phyloP scores from a whole-genome alignment of 2,113 vertebrate genomes.

The Cynopterus brachyotis region DNA sequence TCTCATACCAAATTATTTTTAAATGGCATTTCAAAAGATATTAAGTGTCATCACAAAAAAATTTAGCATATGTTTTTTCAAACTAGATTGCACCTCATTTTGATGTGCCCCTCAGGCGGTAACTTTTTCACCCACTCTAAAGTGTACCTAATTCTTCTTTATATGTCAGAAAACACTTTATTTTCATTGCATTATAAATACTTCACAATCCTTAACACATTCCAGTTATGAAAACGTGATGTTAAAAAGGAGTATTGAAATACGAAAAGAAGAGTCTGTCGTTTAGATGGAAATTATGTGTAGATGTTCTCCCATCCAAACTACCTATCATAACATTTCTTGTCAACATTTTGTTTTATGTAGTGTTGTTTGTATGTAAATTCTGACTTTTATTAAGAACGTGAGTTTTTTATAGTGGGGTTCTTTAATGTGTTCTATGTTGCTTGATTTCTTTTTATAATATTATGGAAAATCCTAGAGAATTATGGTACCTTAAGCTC shows the following conservation, averaged over 20 bases:
- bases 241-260: background rate
- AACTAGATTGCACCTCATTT: background rate
- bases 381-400: background rate
- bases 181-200: background rate
- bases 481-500: too few species aligned
- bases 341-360: background rate
- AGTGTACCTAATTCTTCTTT: background rate
- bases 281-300: background rate
- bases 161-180: background rate
- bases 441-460: background rate
- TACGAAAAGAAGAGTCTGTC: background rate
- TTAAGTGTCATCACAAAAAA: background rate
- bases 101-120: background rate
- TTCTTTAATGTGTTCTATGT: background rate
- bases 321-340: background rate
- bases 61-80: background rate
- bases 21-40: background rate
- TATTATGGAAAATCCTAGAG: background rate
- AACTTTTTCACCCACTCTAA: background rate
- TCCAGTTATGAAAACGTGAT: background rate
- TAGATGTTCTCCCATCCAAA: background rate
- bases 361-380: background rate
- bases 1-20: background rate
- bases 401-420: background rate
- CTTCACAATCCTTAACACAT: background rate